Evolutionary conservation across 2,113 vertebrate genomes (phyloP).

Genomic region (human (Homo sapiens)): DNA sequence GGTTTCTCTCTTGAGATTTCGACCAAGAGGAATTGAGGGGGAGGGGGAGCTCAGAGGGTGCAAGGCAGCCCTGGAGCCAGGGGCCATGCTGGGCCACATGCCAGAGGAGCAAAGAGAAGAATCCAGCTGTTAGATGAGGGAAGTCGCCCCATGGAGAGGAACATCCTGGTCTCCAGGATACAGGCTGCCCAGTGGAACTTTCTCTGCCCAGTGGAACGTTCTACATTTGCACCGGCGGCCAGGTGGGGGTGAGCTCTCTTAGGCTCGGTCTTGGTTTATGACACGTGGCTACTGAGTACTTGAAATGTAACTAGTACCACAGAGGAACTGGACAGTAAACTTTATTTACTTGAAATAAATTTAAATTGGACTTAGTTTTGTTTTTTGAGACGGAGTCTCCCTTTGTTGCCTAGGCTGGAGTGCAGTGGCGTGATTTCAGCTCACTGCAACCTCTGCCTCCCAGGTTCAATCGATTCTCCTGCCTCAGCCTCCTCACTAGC

Average conservation of each 20-base stretch:
- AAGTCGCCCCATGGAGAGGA: accelerated
- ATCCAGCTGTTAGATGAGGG: accelerated
- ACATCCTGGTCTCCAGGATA: neutral
- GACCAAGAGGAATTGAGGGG: neutral
- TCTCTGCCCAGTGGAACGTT: neutral
- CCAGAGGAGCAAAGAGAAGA: neutral
- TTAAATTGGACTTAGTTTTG: neutral
- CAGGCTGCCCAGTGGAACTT: accelerated
- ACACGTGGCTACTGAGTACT: accelerated
- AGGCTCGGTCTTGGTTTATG: neutral
- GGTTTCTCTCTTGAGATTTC: neutral
- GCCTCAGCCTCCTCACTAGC: no score
- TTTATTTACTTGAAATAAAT: neutral
- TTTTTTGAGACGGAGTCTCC: no score
- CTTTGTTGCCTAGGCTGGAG: no score
- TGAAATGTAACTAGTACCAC: accelerated
- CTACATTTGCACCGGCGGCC: accelerated
- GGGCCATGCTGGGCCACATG: accelerated
- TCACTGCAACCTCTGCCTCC: no score
- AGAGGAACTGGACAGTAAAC: neutral
- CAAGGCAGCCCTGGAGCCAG: neutral
- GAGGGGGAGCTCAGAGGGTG: neutral
- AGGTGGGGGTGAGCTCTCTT: accelerated
- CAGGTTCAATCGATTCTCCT: no score
- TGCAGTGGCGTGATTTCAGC: no score